A percentile compares a stretch with the other conserved stretches of the same genome.
These are phyloP conservation scores for Chondrilla cf. caribensis DNA, from an alignment of 37 sponge, comb jelly and placozoan genomes.

Conservation along the genomic window DNA sequence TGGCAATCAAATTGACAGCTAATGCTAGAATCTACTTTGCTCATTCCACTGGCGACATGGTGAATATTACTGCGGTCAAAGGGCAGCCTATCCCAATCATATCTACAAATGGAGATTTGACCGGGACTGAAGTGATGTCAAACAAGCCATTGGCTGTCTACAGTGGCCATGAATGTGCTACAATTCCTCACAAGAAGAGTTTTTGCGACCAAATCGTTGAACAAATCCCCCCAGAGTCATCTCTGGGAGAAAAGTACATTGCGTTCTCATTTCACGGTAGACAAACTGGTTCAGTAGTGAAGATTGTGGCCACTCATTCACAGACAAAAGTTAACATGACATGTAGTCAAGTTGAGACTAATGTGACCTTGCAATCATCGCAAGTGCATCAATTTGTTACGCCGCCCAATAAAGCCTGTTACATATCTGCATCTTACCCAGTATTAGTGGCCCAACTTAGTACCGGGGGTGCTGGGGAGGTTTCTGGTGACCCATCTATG, in stretches of 20 bases:
- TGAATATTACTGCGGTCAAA: not conserved
- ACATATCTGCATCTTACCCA: not conserved
- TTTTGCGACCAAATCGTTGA: conserved; percentile 3
- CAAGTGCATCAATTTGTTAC: not conserved
- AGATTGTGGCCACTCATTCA: not conserved
- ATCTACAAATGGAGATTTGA: not conserved
- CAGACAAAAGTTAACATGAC: not conserved
- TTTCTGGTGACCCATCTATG: not conserved
- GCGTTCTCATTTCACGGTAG: not conserved
- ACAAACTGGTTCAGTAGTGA: not conserved
- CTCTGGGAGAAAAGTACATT: not conserved
- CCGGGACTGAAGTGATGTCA: not conserved
- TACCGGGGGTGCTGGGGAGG: not conserved
- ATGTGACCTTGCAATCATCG: not conserved
- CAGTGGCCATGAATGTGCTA: conserved; percentile 7
- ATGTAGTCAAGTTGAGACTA: not conserved
- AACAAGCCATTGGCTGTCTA: conserved; percentile 3
- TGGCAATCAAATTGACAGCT: not conserved
- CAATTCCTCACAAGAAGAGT: not conserved
- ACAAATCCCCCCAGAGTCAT: not conserved
- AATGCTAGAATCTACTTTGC: not conserved
- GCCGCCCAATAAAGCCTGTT: not conserved
- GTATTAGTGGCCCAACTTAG: not conserved
- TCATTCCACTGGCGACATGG: not conserved
- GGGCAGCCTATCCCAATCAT: not conserved